A percentile compares a stretch with the other conserved stretches of the same genome.
Conservation (phyloP, 1,140 invertebrate species). For the Rhagoletis zephyria region DNA sequence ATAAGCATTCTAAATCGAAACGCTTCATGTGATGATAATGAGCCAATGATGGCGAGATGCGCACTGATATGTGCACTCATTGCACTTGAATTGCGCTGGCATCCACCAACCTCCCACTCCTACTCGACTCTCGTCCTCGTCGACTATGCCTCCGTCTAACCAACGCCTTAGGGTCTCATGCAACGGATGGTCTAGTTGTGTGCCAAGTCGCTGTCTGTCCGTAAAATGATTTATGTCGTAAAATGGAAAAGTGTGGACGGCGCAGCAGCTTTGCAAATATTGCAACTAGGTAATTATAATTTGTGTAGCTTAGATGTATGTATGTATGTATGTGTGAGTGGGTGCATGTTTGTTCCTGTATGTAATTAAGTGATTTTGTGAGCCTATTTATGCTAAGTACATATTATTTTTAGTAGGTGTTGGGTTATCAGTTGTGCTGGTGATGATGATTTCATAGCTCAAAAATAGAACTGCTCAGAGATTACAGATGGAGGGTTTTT, state of each 20-base stretch:
- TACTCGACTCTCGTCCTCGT: background rate
- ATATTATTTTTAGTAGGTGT: no score
- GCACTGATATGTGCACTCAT: background rate
- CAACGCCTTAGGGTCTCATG: background rate
- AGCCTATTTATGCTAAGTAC: background rate
- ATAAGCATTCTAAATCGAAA: conserved; percentile 2
- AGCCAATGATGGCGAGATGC: conserved; percentile 12
- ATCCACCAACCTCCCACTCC: background rate
- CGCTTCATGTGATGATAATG: conserved; percentile 17
- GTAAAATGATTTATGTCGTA: conserved; percentile 27
- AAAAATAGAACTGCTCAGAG: background rate
- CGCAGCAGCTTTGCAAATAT: background rate
- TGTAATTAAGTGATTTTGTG: background rate
- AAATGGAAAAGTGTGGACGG: background rate
- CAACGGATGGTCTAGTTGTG: background rate
- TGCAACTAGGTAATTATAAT: conserved; percentile 29
- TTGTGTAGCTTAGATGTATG: background rate
- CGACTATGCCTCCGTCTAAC: background rate
- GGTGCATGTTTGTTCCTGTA: background rate
- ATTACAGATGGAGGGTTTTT: no score
- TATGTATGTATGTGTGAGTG: background rate
- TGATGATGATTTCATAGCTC: background rate
- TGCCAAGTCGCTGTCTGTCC: conserved; percentile 8
- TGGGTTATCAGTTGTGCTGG: background rate
- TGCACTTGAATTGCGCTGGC: background rate